Conservation (phyloP, 2,113 vertebrate species). For the Protobothrops mucrosquamatus region DNA sequence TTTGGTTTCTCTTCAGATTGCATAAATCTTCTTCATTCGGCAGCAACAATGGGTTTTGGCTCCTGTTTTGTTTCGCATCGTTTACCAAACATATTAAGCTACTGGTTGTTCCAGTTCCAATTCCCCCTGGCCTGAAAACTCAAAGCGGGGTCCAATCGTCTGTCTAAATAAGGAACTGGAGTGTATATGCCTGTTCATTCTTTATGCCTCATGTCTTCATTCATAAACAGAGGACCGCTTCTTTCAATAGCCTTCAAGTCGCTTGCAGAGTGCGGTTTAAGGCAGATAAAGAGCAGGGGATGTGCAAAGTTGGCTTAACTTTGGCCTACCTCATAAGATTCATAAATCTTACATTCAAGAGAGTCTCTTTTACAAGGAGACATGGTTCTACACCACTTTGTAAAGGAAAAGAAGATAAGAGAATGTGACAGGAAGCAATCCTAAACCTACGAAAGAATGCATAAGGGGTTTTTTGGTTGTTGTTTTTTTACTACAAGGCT, state of each 20-base stretch:
- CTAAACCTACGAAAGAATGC: neutral
- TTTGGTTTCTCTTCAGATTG: neutral
- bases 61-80: neutral
- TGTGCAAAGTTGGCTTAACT: neutral
- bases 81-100: neutral
- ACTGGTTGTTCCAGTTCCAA: neutral
- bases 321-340: neutral
- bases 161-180: neutral
- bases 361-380: neutral
- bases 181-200: neutral
- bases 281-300: neutral
- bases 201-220: neutral
- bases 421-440: neutral
- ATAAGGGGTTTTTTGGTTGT: neutral
- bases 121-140: neutral
- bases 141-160: neutral
- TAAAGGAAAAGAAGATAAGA: neutral
- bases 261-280: neutral
- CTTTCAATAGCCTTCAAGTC: neutral
- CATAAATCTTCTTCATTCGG: neutral
- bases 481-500: neutral
- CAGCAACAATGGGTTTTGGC: neutral
- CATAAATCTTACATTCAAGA: neutral
- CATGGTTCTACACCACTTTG: too few relatives aligned
- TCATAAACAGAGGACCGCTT: neutral